Conservation (phyloP, 1,140 invertebrate species). For the Cyrtorhinus lividipennis region DNA sequence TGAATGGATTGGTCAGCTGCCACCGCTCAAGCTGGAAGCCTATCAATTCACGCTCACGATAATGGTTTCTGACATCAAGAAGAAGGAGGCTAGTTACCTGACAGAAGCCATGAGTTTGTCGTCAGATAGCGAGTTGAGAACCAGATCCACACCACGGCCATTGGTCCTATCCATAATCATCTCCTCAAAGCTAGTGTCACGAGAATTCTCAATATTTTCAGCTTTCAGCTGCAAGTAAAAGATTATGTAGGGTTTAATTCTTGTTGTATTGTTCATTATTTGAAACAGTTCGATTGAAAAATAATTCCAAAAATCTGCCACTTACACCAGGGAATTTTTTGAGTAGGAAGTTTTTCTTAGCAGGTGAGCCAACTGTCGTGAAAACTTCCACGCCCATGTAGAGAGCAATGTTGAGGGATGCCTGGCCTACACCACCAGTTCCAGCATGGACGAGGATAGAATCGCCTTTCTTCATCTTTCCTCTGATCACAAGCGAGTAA, state of each 20-base stretch:
- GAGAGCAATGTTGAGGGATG: constrained; percentile 83
- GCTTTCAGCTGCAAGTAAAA: constrained; percentile 48
- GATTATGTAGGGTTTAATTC: no score
- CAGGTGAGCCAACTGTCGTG: constrained; percentile 73
- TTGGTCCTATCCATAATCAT: constrained; percentile 60
- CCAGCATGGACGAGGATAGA: constrained; percentile 86
- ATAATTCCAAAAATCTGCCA: no score
- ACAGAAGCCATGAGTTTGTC: constrained; percentile 87
- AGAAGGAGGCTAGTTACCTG: no score
- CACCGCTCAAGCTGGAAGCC: no score
- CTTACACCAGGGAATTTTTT: constrained; percentile 55
- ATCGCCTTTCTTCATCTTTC: constrained; percentile 67
- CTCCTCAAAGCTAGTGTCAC: constrained; percentile 82
- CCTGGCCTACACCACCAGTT: constrained; percentile 89
- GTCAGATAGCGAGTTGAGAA: constrained; percentile 85
- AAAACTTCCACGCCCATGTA: constrained; percentile 65
- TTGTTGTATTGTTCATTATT: no score
- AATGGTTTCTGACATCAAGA: no score
- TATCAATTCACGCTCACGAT: no score
- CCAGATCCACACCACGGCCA: constrained; percentile 78
- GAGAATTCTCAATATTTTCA: constrained; percentile 77
- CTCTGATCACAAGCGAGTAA: constrained; percentile 77
- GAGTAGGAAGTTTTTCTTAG: constrained; percentile 82
- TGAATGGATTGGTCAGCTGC: no score
- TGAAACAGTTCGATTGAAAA: no score